Conservation (phyloP, 2,888 invertebrate genomes). For the Frankliniella intonsa region DNA sequence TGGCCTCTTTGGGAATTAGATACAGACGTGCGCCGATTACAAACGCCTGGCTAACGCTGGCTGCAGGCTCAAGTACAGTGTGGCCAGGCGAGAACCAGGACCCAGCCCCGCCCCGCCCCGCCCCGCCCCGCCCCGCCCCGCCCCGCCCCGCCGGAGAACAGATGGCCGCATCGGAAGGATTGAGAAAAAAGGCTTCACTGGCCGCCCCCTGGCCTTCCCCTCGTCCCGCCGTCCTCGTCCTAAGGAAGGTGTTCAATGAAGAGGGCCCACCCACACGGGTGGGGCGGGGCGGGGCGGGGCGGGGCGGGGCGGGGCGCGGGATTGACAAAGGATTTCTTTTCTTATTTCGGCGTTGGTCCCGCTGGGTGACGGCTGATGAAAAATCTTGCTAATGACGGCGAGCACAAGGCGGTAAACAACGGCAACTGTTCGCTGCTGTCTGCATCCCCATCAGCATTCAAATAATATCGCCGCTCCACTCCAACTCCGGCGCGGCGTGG, state of each 20-base stretch:
- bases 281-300: neutral
- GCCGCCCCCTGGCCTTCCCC: too few species aligned
- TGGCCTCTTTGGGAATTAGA: slow-evolving; percentile 10
- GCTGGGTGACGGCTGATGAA: neutral
- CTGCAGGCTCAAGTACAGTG: too few species aligned
- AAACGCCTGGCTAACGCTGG: too few species aligned
- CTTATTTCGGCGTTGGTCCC: neutral
- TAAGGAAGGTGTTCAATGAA: too few species aligned
- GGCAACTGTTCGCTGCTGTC: neutral
- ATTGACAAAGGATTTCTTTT: too few species aligned
- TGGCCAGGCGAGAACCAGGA: neutral
- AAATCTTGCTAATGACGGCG: neutral
- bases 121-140: neutral
- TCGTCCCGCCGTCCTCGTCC: too few species aligned
- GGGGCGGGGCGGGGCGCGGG: neutral
- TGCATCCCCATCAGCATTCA: neutral
- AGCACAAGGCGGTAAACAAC: neutral
- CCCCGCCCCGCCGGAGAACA: neutral
- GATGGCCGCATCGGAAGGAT: too few species aligned
- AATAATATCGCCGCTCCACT: neutral
- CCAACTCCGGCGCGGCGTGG: neutral
- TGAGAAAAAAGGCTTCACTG: too few species aligned
- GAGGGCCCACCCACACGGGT: too few species aligned
- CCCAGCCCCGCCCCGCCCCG: neutral
- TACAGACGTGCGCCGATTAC: neutral